These are phyloP conservation scores for Scomber colias DNA, from an alignment of 2,113 vertebrate species.

Conservation along the genomic window DNA sequence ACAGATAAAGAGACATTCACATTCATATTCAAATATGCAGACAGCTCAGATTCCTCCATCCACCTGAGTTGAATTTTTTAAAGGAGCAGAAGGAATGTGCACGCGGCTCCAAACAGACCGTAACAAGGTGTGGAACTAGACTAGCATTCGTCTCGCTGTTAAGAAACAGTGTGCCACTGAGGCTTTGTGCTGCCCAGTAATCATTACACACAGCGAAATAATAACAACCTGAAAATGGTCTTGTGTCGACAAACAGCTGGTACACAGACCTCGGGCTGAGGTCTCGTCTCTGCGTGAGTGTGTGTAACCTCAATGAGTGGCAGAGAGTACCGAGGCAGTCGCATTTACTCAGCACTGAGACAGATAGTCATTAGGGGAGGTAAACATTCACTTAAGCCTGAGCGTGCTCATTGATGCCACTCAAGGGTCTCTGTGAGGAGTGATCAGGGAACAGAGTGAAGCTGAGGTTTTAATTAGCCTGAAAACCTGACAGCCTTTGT, in stretches of 20 bases:
- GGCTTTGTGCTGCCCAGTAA: constrained; percentile 1
- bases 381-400: constrained; percentile 84
- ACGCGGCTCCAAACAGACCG: background rate
- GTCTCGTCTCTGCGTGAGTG: constrained; percentile 39
- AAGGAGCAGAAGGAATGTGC: background rate
- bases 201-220: constrained; percentile 31
- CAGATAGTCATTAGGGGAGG: constrained; percentile 83
- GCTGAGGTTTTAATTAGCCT: constrained; percentile 84
- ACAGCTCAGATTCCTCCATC: constrained; percentile 2
- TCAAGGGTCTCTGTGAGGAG: constrained; percentile 77
- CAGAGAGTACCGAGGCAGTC: constrained; percentile 48
- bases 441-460: constrained; percentile 75
- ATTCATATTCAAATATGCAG: background rate
- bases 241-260: constrained; percentile 46
- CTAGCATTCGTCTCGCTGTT: background rate
- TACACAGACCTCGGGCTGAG: constrained; percentile 39
- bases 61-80: constrained; percentile 14
- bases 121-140: background rate
- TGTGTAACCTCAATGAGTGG: constrained; percentile 47
- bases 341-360: constrained; percentile 73
- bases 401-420: constrained; percentile 75
- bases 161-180: background rate
- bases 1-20: constrained; percentile 3
- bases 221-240: constrained; percentile 43
- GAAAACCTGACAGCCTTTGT: constrained; percentile 78